These are phyloP conservation scores for Nebria ingens DNA, from an alignment of 1,140 invertebrate species.

Conservation along the genomic window DNA sequence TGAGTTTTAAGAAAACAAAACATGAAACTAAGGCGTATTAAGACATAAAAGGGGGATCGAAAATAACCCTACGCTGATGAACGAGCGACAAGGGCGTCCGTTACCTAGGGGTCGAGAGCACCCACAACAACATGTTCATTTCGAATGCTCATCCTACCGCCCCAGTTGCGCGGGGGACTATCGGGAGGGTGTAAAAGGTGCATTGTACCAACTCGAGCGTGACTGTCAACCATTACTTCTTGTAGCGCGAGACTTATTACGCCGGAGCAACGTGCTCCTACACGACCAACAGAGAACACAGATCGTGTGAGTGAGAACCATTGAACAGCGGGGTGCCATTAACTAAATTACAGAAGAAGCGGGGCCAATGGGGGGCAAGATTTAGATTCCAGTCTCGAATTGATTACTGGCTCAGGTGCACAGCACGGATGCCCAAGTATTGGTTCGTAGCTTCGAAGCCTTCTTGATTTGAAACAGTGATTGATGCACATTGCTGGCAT, in stretches of 20 bases:
- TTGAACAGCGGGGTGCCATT: constrained; percentile 32
- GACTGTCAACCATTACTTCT: constrained; percentile 36
- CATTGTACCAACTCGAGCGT: no score
- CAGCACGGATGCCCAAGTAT: neutral
- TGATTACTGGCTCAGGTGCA: constrained; percentile 28
- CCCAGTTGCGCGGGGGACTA: no score
- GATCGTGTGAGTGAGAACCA: neutral
- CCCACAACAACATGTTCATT: no score
- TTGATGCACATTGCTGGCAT: neutral
- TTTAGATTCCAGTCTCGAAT: constrained; percentile 25
- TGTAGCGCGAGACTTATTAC: constrained; percentile 33
- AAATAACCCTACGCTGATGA: no score
- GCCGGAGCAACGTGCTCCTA: constrained; percentile 17
- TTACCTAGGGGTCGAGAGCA: no score
- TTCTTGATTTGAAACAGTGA: constrained; percentile 10
- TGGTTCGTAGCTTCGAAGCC: neutral
- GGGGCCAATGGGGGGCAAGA: constrained; percentile 30
- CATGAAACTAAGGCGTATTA: no score
- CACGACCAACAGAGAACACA: neutral
- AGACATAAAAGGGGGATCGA: no score
- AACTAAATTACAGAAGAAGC: constrained; percentile 31
- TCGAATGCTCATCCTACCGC: no score
- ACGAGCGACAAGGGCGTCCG: no score
- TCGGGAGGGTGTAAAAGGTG: no score
- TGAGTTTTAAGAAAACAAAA: no score